A percentile compares a stretch with the other conserved stretches of the same genome.
phyloP scores from a whole-genome alignment of 2,797 vertebrate species.

The Gymnodraco acuticeps region DNA sequence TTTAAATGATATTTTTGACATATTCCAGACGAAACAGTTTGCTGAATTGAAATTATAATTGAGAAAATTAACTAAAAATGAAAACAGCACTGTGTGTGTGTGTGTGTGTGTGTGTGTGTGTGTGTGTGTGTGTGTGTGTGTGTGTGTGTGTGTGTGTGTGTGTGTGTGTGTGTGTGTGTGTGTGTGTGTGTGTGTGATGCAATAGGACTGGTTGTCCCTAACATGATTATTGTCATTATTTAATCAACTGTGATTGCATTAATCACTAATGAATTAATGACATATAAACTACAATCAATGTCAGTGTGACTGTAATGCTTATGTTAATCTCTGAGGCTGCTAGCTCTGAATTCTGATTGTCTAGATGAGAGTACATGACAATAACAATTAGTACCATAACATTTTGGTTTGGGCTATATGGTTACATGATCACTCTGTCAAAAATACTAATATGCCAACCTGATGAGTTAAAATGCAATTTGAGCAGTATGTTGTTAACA shows the following conservation, averaged over 20 bases:
- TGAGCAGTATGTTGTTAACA: no score
- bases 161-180: neutral
- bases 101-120: no score
- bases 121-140: no score
- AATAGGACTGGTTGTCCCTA: constrained; percentile 46
- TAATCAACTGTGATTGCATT: constrained; percentile 59
- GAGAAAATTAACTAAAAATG: neutral
- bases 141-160: neutral
- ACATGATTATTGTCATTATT: constrained; percentile 67
- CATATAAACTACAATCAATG: constrained; percentile 46
- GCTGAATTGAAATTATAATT: neutral
- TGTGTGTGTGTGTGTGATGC: constrained; percentile 7
- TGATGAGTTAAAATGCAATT: no score
- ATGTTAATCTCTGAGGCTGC: constrained; percentile 12
- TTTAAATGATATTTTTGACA: neutral
- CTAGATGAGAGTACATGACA: neutral
- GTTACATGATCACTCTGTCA: neutral
- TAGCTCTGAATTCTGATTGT: constrained; percentile 17
- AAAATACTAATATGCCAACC: no score
- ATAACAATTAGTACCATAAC: neutral
- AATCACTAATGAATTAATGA: constrained; percentile 53
- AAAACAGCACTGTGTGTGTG: no score
- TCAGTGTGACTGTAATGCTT: constrained; percentile 12
- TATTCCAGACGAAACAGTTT: neutral
- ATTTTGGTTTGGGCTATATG: neutral